These are phyloP conservation scores for Beaufortia kweichowensis DNA, from an alignment of 2,113 vertebrate genomes.

Conservation along the genomic window DNA sequence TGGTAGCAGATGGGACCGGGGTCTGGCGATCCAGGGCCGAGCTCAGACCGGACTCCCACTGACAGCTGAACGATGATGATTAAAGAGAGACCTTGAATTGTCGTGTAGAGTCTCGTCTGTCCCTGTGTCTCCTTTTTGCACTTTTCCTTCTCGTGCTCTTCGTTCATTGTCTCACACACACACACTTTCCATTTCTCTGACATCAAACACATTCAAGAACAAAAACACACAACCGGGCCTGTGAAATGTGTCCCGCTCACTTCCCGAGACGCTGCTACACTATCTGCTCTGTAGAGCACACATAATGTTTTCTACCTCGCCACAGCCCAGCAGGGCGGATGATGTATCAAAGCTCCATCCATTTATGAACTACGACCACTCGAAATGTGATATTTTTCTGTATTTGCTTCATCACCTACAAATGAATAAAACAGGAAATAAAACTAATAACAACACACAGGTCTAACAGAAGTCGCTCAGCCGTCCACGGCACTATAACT, in stretches of 20 bases:
- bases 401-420: constrained; percentile 19
- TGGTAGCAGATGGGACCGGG: constrained; percentile 69
- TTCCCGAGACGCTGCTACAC: constrained; percentile 25
- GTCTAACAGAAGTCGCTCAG: constrained; percentile 13
- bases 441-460: not conserved
- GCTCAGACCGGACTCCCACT: constrained; percentile 41
- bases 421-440: not conserved
- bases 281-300: constrained; percentile 29
- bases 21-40: constrained; percentile 53
- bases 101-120: constrained; percentile 40
- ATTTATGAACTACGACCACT: not conserved
- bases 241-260: constrained; percentile 15
- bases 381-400: constrained; percentile 15
- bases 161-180: not conserved
- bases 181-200: constrained; percentile 1
- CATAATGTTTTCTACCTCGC: not conserved
- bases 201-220: constrained; percentile 28
- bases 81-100: constrained; percentile 61
- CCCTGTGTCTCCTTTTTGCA: constrained; percentile 7
- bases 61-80: constrained; percentile 72
- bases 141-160: not conserved
- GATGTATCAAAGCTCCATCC: constrained; percentile 1
- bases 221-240: not conserved
- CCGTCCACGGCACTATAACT: constrained; percentile 11
- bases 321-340: not conserved